Evolutionary conservation across 2,113 vertebrate genomes (phyloP).

Genomic region (Dromiciops gliroides): DNA sequence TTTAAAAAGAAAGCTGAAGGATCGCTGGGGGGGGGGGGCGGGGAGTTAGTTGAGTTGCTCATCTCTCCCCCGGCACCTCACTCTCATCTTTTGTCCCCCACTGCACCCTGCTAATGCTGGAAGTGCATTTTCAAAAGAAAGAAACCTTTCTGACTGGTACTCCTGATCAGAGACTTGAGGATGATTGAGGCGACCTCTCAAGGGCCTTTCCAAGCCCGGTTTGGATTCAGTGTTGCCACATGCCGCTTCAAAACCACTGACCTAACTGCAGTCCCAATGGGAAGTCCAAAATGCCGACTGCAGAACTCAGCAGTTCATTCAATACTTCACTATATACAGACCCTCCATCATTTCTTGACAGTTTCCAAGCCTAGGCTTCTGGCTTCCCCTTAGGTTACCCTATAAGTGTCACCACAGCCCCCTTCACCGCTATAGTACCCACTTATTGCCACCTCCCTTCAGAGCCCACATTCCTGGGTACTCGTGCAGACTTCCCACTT

Average conservation of each 20-base stretch:
- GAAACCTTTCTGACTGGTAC: neutral
- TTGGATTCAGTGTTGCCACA: neutral
- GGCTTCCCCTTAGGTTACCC: neutral
- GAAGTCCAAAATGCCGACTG: neutral
- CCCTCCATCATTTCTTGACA: no score
- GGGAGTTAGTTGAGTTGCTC: conserved; percentile 46
- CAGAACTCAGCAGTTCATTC: neutral
- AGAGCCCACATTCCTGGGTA: neutral
- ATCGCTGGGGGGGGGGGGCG: conserved; percentile 13
- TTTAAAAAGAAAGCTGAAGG: conserved; percentile 5
- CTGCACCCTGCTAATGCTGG: neutral
- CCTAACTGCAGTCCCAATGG: neutral
- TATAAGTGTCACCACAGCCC: conserved; percentile 33
- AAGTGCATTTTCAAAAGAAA: neutral
- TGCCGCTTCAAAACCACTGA: neutral
- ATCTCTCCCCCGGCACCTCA: neutral
- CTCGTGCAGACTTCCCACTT: conserved; percentile 42
- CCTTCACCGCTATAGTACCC: neutral
- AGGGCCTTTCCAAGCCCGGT: neutral
- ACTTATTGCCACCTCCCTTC: neutral
- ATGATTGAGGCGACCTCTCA: neutral
- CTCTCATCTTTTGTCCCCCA: neutral
- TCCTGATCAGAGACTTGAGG: conserved; percentile 2
- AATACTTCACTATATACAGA: neutral
- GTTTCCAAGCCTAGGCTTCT: neutral